A percentile compares a stretch with the other conserved stretches of the same genome.
Conservation (phyloP, 2,113 vertebrate genomes). For the Thinocorus orbignyianus region DNA sequence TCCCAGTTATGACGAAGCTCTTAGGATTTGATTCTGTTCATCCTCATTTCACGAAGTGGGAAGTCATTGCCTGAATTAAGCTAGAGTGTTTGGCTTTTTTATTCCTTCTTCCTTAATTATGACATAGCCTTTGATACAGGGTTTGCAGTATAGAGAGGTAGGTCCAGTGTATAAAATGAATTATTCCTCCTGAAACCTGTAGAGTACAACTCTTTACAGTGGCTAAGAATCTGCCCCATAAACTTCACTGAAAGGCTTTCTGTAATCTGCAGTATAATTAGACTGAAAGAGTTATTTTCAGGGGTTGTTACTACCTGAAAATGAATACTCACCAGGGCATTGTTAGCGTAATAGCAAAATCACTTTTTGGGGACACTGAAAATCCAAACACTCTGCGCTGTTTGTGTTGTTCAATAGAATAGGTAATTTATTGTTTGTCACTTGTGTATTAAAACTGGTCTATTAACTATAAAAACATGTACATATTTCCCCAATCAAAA, state of each 20-base stretch:
- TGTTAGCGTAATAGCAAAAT: neutral
- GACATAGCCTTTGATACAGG: neutral
- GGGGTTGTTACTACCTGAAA: conserved; percentile 15
- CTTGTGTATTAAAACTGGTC: neutral
- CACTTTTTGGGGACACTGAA: neutral
- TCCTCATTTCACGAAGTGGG: neutral
- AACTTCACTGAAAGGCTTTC: neutral
- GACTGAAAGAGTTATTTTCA: neutral
- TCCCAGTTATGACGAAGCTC: conserved; percentile 3
- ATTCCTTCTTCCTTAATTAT: conserved; percentile 4
- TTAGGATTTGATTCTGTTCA: neutral
- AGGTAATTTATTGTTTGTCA: neutral
- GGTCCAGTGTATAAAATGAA: neutral
- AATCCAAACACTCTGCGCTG: neutral
- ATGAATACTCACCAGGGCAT: neutral
- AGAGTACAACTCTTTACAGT: neutral
- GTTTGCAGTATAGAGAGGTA: neutral
- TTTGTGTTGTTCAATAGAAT: neutral
- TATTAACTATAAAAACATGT: neutral
- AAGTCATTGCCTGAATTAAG: neutral
- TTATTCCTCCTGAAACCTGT: neutral
- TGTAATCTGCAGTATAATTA: neutral
- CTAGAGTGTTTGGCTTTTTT: neutral
- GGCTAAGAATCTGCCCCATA: neutral
- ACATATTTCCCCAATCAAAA: neutral